Evolutionary conservation across 2,113 vertebrate genomes (phyloP).

Genomic region (Gallinago undulata): DNA sequence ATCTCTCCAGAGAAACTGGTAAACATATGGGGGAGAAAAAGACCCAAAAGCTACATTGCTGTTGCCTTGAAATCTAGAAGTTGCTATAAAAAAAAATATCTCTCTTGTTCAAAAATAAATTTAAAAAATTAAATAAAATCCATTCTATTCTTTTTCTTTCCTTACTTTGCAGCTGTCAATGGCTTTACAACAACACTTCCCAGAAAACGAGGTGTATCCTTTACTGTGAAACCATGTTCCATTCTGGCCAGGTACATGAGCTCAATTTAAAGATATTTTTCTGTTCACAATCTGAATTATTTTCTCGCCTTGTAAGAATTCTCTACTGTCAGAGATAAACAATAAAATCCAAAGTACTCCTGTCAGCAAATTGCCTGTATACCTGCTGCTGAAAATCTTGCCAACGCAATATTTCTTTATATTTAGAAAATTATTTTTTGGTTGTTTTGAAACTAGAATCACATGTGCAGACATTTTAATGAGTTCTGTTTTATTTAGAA

Average conservation of each 20-base stretch:
- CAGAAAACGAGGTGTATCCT: background rate
- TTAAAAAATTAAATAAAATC: background rate
- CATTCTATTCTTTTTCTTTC: background rate
- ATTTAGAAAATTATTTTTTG: background rate
- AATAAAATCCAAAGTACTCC: background rate
- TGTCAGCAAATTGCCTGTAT: background rate
- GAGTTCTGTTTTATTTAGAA: background rate
- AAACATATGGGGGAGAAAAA: background rate
- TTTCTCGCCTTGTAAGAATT: background rate
- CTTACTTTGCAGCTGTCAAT: background rate
- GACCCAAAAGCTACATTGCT: background rate
- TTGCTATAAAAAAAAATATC: background rate
- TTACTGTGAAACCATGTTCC: background rate
- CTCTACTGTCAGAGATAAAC: background rate
- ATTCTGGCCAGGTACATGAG: background rate
- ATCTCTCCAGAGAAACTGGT: slow-evolving; percentile 9
- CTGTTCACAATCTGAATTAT: background rate
- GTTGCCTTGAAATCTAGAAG: background rate
- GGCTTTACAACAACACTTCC: background rate
- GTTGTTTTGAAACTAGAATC: background rate
- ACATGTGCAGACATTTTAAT: background rate
- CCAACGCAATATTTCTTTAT: background rate
- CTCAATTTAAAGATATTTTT: background rate
- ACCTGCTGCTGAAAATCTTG: background rate
- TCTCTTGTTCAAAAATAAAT: background rate